Base-by-base conservation (phyloP, 2,113 vertebrate species). In the Romanogobio albipinnatus region DNA sequence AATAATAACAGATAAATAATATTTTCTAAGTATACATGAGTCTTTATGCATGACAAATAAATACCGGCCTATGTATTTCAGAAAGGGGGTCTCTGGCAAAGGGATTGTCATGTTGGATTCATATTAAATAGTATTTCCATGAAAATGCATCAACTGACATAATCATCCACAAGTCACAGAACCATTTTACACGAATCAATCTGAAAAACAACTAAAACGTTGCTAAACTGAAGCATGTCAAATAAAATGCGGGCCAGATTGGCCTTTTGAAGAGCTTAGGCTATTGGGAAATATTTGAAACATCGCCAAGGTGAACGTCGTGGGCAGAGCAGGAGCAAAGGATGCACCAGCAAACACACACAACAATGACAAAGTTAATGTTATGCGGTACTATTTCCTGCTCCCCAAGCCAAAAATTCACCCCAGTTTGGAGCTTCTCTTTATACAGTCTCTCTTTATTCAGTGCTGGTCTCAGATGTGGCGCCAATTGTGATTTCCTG, bases 351-450 rank as follows among this genome's bases (percentile, higher is more conserved):
- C 51, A 56, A 79, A 66, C 76, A 56, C 75, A 78, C 70, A 81
- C 64, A 87, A 84, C 84, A 88, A 80, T 82, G 61, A 85, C 77
- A 66, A 84, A 59, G 24, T 45, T 68, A 79, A 83, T 81, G 47
- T 83, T 85, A 87, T 77, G 68, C 70, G 45, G 53, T 83, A 73
- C 82, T 83, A 76, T 86, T 88, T 90, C 87, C 87, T 86, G 77
- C 76, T 81, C 70, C 53, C 49, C 56, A 83, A 80, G 75, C 66
- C 81, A 47, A 66, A 76, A 78, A 81, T 83, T 85, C 56, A 78
- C 39, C 62, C 59, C 56, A 68, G 70, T 68, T 66, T 9, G 49
- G 53, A 70, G 61, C 56, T 82, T 19, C n/a, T 84, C 70, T 75
- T 45, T 81, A 66, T 76, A 73, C 84, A 53, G 29, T 59, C 11